Percentiles rank a stretch among this genome's conserved stretches.
Conservation (phyloP, 2,888 invertebrate genomes). For the Ypsolopha scabrella region DNA sequence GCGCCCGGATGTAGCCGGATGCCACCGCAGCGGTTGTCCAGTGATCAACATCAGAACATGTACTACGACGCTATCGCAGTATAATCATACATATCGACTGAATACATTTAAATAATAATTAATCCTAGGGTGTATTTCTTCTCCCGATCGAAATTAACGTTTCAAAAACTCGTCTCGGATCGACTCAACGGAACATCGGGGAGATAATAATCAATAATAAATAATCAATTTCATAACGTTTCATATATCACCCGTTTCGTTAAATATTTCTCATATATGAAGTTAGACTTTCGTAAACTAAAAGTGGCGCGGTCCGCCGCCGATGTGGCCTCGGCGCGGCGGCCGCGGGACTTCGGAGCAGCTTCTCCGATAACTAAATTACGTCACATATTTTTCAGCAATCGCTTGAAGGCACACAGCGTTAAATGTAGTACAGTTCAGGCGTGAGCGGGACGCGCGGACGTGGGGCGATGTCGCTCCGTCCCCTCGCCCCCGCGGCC, state of each 20-base stretch:
- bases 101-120: slow-evolving; percentile 64
- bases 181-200: slow-evolving; percentile 62
- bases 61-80: slow-evolving; percentile 59
- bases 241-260: slow-evolving; percentile 69
- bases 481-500: slow-evolving; percentile 19
- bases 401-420: slow-evolving; percentile 89
- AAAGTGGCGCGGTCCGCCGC: slow-evolving; percentile 20
- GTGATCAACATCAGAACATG: slow-evolving; percentile 61
- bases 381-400: slow-evolving; percentile 74
- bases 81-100: slow-evolving; percentile 42
- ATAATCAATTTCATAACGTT: slow-evolving; percentile 66
- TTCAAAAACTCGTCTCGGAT: slow-evolving; percentile 68
- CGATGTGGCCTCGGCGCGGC: slow-evolving; percentile 42
- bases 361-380: slow-evolving; percentile 51
- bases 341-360: slow-evolving; percentile 43
- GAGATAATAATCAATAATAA: slow-evolving; percentile 42
- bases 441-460: slow-evolving; percentile 31
- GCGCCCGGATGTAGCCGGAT: slow-evolving; percentile 14
- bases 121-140: slow-evolving; percentile 67
- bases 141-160: slow-evolving; percentile 68
- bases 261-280: slow-evolving; percentile 68
- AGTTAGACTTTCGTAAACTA: slow-evolving; percentile 60
- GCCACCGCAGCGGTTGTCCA: slow-evolving; percentile 25
- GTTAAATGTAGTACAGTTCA: slow-evolving; percentile 72
- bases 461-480: slow-evolving; percentile 41